A percentile compares a stretch with the other conserved stretches of the same genome.
Conservation (phyloP, 2,797 vertebrate genomes). For the Cuculus canorus region DNA sequence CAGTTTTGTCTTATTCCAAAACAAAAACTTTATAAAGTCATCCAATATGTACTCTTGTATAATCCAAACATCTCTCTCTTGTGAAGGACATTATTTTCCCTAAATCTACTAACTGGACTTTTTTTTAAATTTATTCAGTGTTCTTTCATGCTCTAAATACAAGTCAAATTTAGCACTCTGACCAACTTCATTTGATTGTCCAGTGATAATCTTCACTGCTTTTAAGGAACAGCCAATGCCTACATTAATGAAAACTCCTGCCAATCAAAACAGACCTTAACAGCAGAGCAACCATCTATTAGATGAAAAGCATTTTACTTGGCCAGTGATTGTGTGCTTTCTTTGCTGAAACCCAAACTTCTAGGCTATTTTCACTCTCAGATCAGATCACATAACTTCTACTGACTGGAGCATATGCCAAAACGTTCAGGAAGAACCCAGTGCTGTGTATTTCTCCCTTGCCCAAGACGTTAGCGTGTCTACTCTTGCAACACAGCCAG, state of each 20-base stretch:
- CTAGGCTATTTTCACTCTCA: background rate
- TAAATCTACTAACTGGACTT: background rate
- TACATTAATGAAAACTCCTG: background rate
- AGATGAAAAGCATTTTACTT: background rate
- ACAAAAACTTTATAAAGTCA: background rate
- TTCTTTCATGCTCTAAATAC: background rate
- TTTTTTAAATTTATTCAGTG: background rate
- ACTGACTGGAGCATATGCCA: background rate
- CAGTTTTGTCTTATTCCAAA: background rate
- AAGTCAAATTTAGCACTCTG: background rate
- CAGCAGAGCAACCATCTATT: background rate
- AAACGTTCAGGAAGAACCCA: background rate
- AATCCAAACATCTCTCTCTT: background rate
- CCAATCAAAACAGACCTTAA: background rate
- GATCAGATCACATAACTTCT: background rate
- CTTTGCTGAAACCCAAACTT: background rate
- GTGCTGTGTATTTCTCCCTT: background rate
- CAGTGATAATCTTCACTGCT: background rate
- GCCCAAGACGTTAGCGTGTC: background rate
- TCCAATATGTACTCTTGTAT: background rate
- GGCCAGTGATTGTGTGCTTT: background rate
- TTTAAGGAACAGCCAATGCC: background rate
- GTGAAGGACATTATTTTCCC: background rate
- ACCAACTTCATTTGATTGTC: background rate
- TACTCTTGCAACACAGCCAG: background rate